A percentile compares a stretch with the other conserved stretches of the same genome.
Conservation (phyloP, 1,140 invertebrate genomes). For the Drosophila pseudoobscura region DNA sequence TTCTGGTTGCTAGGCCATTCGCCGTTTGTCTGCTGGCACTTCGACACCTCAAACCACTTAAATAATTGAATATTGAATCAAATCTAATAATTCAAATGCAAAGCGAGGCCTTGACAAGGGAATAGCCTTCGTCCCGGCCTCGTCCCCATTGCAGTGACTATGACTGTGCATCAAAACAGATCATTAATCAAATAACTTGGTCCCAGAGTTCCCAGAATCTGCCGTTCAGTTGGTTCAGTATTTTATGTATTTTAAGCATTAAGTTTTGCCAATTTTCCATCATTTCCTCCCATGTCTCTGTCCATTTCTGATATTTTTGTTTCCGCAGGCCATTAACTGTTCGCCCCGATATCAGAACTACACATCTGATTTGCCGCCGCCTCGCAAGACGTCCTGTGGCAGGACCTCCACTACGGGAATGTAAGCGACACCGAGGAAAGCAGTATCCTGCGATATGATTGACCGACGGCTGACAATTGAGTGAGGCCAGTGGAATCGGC, state of each 20-base stretch:
- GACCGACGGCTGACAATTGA: slow-evolving; percentile 27
- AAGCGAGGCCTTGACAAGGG: slow-evolving; percentile 59
- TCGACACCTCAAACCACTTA: slow-evolving; percentile 80
- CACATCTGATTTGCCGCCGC: slow-evolving; percentile 78
- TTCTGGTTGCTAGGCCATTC: slow-evolving; percentile 15
- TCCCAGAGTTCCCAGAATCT: slow-evolving; percentile 26
- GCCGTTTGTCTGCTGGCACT: slow-evolving; percentile 62
- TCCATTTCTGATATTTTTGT: slow-evolving; percentile 20
- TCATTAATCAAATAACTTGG: slow-evolving; percentile 77
- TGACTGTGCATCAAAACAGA: slow-evolving; percentile 44
- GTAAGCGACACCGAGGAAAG: slow-evolving; percentile 29
- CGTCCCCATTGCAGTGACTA: slow-evolving; percentile 25
- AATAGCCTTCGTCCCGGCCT: slow-evolving; percentile 35
- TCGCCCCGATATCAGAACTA: slow-evolving; percentile 75
- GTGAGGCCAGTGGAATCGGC: neutral
- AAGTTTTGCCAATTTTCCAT: slow-evolving; percentile 43
- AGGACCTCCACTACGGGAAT: slow-evolving; percentile 77
- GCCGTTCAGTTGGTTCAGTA: slow-evolving; percentile 34
- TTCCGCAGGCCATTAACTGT: slow-evolving; percentile 74
- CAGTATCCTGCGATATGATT: slow-evolving; percentile 32
- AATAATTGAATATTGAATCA: slow-evolving; percentile 82
- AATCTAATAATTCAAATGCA: slow-evolving; percentile 81
- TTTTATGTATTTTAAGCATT: slow-evolving; percentile 60
- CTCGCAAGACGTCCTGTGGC: slow-evolving; percentile 74
- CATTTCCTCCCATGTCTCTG: slow-evolving; percentile 16